Evolutionary conservation across 1,140 invertebrate genomes (phyloP), one percentile per base, ranked within the genome.

Genomic region (Cotesia typhae): DNA sequence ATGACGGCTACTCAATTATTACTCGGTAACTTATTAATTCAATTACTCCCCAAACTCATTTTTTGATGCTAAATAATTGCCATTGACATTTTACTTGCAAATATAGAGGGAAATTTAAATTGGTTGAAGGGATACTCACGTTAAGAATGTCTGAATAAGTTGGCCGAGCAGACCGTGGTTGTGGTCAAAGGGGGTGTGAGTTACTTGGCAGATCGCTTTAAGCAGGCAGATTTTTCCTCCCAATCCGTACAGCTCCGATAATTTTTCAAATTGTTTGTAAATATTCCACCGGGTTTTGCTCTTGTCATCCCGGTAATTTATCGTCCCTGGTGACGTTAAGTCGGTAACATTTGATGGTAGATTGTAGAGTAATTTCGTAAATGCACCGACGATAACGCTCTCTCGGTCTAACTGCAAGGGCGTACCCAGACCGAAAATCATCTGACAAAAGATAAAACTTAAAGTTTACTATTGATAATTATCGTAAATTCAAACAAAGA

Each of bases 391-490:
- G 5, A 91, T 91, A 0, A 92, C 87, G 65, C 88, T 89, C 64
- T 89, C 87, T 66, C 88, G 86, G 71, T 91, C 88, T 41, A 92
- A 78, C 80, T 91, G 90, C 7, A 92, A 81, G 1, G 91, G 91
- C 37, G 92, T 88, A 75, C 91, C 91, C 55, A 92, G 78, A 71
- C 91, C 91, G 47, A 91, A 88, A 81, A 92, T 92, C 53, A 91
- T 82, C 90, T 92, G 80, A 28, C 0, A 20, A 70, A 63, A 70
- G 47, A 65, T 10, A 66, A 66, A 66, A 41, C 17, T 47, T 69
- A 35, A 47, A 70, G n/a, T 63, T 60, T 37, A 38, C 3, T 38
- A 4, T 14, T 64, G 41, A 52, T 28, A 28, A 28, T 28, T 28
- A 28, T 28, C 28, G 28, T 28, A 28, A 28, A 28, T 28, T 28